Evolutionary conservation across 2,888 invertebrate species (phyloP).

Genomic region (Stenoptilia bipunctidactyla): DNA sequence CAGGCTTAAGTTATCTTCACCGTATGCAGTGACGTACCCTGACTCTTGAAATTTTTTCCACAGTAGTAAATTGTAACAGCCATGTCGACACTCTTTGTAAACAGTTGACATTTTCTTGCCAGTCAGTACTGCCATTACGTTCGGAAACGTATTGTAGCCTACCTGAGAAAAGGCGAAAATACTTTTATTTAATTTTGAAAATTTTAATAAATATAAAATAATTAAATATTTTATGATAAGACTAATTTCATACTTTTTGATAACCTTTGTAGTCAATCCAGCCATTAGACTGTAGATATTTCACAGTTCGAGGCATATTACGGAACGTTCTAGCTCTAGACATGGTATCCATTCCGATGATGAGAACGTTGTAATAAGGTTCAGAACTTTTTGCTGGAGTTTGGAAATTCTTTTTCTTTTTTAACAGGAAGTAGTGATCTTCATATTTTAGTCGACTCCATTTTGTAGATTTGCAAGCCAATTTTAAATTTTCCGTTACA

Average conservation of each 20-base stretch:
- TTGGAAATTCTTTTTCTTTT: neutral
- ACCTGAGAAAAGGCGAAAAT: conserved; percentile 66
- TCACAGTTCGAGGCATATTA: conserved; percentile 78
- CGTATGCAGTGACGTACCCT: conserved; percentile 82
- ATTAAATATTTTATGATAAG: too few relatives aligned
- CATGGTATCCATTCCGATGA: conserved; percentile 85
- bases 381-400: conserved; percentile 2
- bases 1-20: conserved; percentile 75
- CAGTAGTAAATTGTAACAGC: conserved; percentile 79
- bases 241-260: conserved; percentile 69
- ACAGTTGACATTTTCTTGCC: conserved; percentile 70
- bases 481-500: neutral
- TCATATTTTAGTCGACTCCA: neutral
- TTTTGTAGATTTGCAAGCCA: neutral
- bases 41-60: conserved; percentile 80
- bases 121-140: conserved; percentile 83
- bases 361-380: conserved; percentile 72
- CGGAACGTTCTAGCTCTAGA: conserved; percentile 81
- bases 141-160: conserved; percentile 90
- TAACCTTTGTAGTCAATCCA: conserved; percentile 81
- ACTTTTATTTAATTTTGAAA: too few relatives aligned
- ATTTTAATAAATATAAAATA: too few relatives aligned
- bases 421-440: conserved; percentile 1
- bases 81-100: conserved; percentile 63
- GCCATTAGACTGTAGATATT: conserved; percentile 72